phyloP scores from a whole-genome alignment of 1,140 invertebrate species.

The Liolophura sinensis region DNA sequence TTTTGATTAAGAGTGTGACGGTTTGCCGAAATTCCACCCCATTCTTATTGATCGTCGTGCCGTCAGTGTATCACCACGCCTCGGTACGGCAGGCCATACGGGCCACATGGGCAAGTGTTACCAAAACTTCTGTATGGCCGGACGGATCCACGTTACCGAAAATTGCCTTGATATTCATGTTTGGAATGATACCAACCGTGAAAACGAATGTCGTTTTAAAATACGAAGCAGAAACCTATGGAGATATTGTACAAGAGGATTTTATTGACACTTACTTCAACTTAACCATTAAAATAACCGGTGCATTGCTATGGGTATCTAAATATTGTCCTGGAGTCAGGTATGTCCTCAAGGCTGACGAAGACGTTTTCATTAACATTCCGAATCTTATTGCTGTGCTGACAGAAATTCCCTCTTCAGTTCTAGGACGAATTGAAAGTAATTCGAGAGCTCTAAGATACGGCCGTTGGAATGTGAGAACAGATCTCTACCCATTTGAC shows the following conservation, averaged over 20 bases:
- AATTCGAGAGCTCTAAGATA: not conserved
- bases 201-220: not conserved
- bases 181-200: not conserved
- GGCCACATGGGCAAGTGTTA: not conserved
- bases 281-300: constrained; percentile 1
- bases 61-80: not conserved
- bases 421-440: not conserved
- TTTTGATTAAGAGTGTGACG: not conserved
- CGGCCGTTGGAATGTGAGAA: not conserved
- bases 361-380: constrained; percentile 1
- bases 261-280: constrained; percentile 7
- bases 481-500: not conserved
- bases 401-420: not conserved
- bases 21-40: not conserved
- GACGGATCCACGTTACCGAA: not conserved
- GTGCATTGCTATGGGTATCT: not conserved
- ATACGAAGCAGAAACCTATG: not conserved
- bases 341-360: constrained; percentile 1
- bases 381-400: not conserved
- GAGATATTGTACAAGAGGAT: constrained; percentile 3
- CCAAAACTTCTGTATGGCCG: not conserved
- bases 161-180: not conserved
- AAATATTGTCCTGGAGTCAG: not conserved
- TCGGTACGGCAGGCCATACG: not conserved
- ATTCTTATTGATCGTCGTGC: not conserved